phyloP scores from a whole-genome alignment of 1,140 invertebrate species.

The Andrena cerasifolii region DNA sequence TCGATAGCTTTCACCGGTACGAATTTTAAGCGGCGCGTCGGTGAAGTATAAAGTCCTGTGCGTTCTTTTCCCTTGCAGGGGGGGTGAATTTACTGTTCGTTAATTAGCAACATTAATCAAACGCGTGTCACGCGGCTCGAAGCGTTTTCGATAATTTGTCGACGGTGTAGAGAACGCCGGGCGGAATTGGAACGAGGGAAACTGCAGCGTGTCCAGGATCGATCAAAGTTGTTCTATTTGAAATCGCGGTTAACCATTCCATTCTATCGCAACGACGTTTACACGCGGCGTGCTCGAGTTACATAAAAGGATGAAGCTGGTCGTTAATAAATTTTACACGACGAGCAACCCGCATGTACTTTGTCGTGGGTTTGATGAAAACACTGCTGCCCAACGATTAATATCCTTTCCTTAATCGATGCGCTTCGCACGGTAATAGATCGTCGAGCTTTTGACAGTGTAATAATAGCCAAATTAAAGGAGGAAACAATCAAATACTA shows the following conservation, averaged over 20 bases:
- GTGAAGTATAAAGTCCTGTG: too few species aligned
- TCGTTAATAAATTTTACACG: conserved; percentile 26
- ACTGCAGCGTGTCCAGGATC: conserved; percentile 29
- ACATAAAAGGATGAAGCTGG: conserved; percentile 41
- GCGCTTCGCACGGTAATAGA: too few species aligned
- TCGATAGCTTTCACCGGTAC: neutral
- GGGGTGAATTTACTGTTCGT: too few species aligned
- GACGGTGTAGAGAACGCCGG: neutral
- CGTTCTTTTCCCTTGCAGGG: too few species aligned
- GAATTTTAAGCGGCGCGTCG: neutral
- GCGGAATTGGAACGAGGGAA: conserved; percentile 22
- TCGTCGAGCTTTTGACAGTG: too few species aligned
- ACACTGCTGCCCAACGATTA: neutral
- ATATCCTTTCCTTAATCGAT: too few species aligned
- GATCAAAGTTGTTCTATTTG: conserved; percentile 43
- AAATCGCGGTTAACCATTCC: conserved; percentile 44
- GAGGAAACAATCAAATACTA: too few species aligned
- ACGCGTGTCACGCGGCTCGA: too few species aligned
- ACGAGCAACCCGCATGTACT: neutral
- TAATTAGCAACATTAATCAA: neutral
- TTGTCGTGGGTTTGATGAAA: neutral
- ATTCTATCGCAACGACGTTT: neutral
- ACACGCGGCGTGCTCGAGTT: conserved; percentile 1
- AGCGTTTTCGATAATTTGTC: conserved; percentile 19
- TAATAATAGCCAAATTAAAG: too few species aligned